Conservation (phyloP, 1,140 invertebrate species). For the Drosophila eugracilis region DNA sequence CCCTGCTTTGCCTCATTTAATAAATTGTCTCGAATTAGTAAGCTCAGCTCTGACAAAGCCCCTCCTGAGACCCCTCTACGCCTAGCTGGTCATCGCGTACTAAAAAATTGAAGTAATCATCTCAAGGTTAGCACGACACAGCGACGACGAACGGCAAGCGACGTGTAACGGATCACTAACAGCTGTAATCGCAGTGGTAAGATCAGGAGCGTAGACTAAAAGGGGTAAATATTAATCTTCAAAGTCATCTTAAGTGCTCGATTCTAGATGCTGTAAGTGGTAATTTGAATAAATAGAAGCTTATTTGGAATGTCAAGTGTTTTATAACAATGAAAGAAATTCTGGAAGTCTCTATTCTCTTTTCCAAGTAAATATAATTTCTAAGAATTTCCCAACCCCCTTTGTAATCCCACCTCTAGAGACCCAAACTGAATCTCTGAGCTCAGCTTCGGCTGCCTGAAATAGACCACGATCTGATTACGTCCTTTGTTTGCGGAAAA, state of each 20-base stretch:
- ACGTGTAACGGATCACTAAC: slow-evolving; percentile 69
- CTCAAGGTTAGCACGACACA: slow-evolving; percentile 77
- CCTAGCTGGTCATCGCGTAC: slow-evolving; percentile 52
- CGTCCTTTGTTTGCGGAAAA: slow-evolving; percentile 64
- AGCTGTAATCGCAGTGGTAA: slow-evolving; percentile 49
- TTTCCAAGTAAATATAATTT: no score
- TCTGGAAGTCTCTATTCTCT: no score
- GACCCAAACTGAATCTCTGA: background rate
- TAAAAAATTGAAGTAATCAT: slow-evolving; percentile 76
- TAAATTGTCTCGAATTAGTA: slow-evolving; percentile 80
- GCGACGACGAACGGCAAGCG: slow-evolving; percentile 31
- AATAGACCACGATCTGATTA: slow-evolving; percentile 78
- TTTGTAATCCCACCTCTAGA: background rate
- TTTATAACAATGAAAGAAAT: no score
- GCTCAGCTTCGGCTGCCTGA: slow-evolving; percentile 23
- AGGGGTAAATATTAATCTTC: background rate
- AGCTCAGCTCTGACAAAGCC: slow-evolving; percentile 21
- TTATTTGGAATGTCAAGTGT: no score
- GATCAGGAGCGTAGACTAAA: slow-evolving; percentile 3
- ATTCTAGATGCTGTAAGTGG: no score
- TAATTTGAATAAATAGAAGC: no score
- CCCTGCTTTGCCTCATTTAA: slow-evolving; percentile 75
- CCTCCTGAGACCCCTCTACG: slow-evolving; percentile 1
- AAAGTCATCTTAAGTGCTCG: no score
- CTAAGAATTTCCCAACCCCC: background rate